A percentile compares a stretch with the other conserved stretches of the same genome.
These are phyloP conservation scores for Macroglossus sobrinus DNA, from an alignment of 2,113 vertebrate genomes.

Conservation along the genomic window DNA sequence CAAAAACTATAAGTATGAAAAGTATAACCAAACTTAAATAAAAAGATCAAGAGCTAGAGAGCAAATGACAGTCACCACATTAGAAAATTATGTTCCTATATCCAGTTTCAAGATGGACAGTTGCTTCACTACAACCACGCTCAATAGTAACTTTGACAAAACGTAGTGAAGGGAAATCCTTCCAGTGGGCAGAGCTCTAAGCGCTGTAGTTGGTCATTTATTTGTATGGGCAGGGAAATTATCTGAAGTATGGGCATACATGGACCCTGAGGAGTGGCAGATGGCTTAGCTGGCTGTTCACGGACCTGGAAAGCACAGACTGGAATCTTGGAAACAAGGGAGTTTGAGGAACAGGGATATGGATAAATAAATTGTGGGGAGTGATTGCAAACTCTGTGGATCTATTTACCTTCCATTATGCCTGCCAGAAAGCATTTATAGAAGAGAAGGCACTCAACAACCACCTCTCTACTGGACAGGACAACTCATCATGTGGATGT, in stretches of 20 bases:
- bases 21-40: background rate
- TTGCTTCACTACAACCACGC: background rate
- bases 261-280: background rate
- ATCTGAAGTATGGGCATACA: background rate
- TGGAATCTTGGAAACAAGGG: background rate
- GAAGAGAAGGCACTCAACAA: background rate
- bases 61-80: background rate
- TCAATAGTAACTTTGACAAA: background rate
- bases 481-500: background rate
- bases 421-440: background rate
- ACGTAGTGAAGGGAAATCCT: background rate
- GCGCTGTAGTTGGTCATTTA: background rate
- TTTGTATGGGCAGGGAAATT: background rate
- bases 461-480: too few species aligned
- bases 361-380: too few species aligned
- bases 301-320: background rate
- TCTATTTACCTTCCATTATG: background rate
- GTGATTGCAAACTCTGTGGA: background rate
- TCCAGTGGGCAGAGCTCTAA: background rate
- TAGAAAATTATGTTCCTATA: background rate
- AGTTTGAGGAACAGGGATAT: background rate
- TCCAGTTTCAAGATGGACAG: background rate
- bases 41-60: background rate
- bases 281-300: background rate
- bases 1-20: background rate